These are phyloP conservation scores for Thripadectes ignobilis DNA, from an alignment of 2,797 vertebrate genomes.

Conservation along the genomic window DNA sequence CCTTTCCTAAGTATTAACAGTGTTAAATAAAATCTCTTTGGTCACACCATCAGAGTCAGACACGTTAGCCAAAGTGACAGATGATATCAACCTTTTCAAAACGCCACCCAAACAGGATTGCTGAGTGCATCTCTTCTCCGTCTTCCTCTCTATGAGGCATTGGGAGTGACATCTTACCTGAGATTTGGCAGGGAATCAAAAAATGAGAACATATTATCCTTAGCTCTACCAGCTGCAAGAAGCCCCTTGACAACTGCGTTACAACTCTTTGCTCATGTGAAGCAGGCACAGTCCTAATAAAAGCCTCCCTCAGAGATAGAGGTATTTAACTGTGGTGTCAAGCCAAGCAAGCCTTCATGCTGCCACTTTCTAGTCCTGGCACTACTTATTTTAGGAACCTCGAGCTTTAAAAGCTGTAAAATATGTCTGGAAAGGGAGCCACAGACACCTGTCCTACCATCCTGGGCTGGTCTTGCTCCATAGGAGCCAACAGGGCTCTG, in stretches of 20 bases:
- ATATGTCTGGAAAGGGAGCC: not conserved
- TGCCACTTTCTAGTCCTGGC: not conserved
- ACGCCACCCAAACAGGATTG: not conserved
- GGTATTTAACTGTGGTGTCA: not conserved
- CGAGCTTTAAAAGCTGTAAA: not conserved
- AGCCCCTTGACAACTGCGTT: not conserved
- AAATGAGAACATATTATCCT: not conserved
- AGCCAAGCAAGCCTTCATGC: not conserved
- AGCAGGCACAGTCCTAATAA: not conserved
- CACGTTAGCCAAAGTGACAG: not conserved
- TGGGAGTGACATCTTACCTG: not conserved
- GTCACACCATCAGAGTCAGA: not conserved
- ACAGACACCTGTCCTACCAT: rapidly evolving
- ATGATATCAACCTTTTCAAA: not conserved
- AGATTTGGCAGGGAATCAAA: not conserved
- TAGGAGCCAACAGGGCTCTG: rapidly evolving
- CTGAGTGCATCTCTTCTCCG: not conserved
- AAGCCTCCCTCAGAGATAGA: not conserved
- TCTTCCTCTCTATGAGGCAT: not conserved
- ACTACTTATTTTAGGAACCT: not conserved
- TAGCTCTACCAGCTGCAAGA: not conserved
- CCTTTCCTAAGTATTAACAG: not conserved
- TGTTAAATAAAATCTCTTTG: not conserved
- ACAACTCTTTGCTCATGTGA: not conserved
- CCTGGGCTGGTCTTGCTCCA: not conserved